A percentile compares a stretch with the other conserved stretches of the same genome.
Conservation (phyloP, 2,797 vertebrate species). For the Tauraco hartlaubi region DNA sequence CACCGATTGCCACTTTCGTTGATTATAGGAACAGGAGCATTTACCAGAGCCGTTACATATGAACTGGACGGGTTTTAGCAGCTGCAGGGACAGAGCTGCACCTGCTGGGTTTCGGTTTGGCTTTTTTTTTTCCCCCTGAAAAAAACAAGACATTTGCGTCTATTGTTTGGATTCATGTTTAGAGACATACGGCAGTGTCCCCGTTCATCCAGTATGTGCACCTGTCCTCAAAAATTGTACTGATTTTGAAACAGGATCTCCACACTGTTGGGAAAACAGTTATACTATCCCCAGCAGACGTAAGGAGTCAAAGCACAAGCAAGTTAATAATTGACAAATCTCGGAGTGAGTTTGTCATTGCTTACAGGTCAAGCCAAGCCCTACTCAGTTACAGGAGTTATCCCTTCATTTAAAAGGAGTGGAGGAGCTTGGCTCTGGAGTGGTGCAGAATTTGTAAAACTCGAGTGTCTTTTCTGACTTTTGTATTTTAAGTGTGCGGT, state of each 20-base stretch:
- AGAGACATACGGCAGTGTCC: background rate
- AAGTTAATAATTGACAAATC: background rate
- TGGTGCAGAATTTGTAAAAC: background rate
- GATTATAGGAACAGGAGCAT: background rate
- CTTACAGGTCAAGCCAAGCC: background rate
- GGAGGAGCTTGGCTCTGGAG: background rate
- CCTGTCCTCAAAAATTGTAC: background rate
- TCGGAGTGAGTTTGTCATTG: accelerated
- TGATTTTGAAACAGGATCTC: background rate
- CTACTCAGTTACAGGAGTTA: background rate
- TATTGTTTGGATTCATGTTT: background rate
- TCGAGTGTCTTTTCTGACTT: background rate
- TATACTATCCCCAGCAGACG: background rate
- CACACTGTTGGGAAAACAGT: background rate
- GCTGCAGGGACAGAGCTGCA: background rate
- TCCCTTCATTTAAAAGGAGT: background rate
- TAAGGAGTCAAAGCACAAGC: background rate
- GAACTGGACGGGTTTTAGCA: background rate
- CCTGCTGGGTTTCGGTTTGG: background rate
- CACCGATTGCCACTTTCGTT: background rate
- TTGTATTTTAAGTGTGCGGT: accelerated
- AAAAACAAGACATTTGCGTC: background rate
- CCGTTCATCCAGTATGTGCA: accelerated
- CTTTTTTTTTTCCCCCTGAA: no score
- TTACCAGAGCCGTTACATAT: background rate